Conservation (phyloP, 30 jellyfish, hydroid and myxozoan species). For the Aurelia sp. region DNA sequence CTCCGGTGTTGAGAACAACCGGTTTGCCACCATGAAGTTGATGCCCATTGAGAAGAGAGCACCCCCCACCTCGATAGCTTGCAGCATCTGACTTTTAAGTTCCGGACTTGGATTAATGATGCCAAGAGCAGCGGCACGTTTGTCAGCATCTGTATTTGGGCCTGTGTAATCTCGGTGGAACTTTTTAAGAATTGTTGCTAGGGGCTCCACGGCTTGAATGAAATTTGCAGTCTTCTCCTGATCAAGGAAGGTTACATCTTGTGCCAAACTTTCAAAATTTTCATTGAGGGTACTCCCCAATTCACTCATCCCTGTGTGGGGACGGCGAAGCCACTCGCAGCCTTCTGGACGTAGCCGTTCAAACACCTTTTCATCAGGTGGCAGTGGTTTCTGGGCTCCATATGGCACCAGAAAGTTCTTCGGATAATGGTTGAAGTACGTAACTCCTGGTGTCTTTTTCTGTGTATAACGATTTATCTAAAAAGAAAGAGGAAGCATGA, state of each 20-base stretch:
- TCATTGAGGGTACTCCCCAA: constrained; percentile 1
- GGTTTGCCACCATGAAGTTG: constrained; percentile 7
- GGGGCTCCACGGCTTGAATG: not conserved
- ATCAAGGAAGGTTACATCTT: not conserved
- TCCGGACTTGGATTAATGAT: not conserved
- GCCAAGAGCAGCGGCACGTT: not conserved
- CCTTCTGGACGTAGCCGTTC: constrained; percentile 17
- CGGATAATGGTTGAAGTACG: constrained; percentile 21
- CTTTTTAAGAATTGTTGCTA: not conserved
- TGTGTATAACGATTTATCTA: not conserved
- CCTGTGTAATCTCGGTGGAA: not conserved
- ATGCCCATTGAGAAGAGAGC: constrained; percentile 16
- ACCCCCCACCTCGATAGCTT: not conserved
- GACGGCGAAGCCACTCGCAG: constrained; percentile 28
- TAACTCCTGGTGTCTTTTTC: constrained; percentile 10
- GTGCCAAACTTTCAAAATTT: not conserved
- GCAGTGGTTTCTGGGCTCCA: constrained; percentile 9
- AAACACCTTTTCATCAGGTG: not conserved
- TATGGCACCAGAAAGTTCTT: constrained; percentile 24
- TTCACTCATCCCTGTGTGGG: constrained; percentile 20
- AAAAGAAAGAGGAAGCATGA: not conserved
- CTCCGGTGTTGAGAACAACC: not conserved
- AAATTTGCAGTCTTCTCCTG: not conserved
- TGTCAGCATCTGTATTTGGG: not conserved
- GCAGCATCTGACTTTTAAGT: not conserved